Base-by-base conservation (phyloP, 2,797 vertebrate species). In the Apogon talboti region DNA sequence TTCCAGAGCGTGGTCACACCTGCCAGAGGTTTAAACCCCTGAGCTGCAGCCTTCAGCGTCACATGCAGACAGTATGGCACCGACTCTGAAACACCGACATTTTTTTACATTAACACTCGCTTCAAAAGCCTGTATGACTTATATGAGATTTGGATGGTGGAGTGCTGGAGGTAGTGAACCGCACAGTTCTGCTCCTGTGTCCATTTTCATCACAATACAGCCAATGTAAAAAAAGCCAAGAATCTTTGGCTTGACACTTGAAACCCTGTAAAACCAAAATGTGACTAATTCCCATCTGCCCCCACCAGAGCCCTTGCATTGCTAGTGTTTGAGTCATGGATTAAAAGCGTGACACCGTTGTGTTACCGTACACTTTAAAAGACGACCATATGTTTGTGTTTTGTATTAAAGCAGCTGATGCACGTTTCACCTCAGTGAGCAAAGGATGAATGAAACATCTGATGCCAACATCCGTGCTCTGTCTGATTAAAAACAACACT, bases 61-160 rank as follows among this genome's bases (percentile, higher is more conserved):
- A 58, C 44, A 64, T 69, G 66, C 57, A 74, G 38, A 30, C 56
- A 44, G 21, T 1, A 33, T 61, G 63, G 16, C 41, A 15, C 21
- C 14, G 28, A 30, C 21, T 48, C 33, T 21, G 13, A 57, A 60
- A 66, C 35, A 33, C 43, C 30, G 11, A 15, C 28, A n/a, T 40
- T 59, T 24, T 46, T 57, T 51, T n/a, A n/a, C 16, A 53, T 49
- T 49, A 45, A 15, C 24, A 38, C 12, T 35, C 42, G 11, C 62
- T 58, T 43, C 5, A 38, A 58, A 56, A 60, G 24, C 18, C n/a
- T 9, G 48, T 51, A 28, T 47, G 11, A 13, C 62, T 71, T 54
- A 47, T 35, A 15, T 2, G 21, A 49, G 3, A 48, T 33, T 7
- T 46, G 46, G 18, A 2, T 12, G 51, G 37, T 38, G 15, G 4